A percentile compares a stretch with the other conserved stretches of the same genome.
These are phyloP conservation scores for Neuroterus valhalla DNA, from an alignment of 1,140 invertebrate species.

Conservation along the genomic window DNA sequence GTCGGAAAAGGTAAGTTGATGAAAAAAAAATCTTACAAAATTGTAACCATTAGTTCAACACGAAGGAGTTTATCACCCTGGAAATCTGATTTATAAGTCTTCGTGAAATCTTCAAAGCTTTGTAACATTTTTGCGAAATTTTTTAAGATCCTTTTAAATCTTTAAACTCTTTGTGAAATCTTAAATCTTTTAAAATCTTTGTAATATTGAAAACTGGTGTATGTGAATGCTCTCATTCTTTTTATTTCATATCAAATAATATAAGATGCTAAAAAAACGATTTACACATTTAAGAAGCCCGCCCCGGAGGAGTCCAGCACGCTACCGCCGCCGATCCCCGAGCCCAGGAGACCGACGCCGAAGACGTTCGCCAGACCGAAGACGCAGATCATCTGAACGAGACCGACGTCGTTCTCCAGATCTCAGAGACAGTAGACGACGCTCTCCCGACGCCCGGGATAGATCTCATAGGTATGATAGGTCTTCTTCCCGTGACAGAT, in stretches of 20 bases:
- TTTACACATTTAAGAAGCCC: slow-evolving; percentile 53
- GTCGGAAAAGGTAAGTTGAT: slow-evolving; percentile 68
- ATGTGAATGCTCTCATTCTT: no score
- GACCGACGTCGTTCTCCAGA: slow-evolving; percentile 67
- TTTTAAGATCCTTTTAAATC: no score
- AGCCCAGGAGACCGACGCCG: slow-evolving; percentile 66
- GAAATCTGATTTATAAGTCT: no score
- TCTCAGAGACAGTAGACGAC: slow-evolving; percentile 73
- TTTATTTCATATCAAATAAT: no score
- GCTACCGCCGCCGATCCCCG: slow-evolving; percentile 69
- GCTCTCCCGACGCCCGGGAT: slow-evolving; percentile 72
- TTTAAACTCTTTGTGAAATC: no score
- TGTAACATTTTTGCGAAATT: no score
- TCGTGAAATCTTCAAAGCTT: no score
- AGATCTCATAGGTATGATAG: slow-evolving; percentile 68
- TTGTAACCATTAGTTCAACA: no score
- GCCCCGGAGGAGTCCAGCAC: slow-evolving; percentile 66
- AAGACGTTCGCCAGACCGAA: slow-evolving; percentile 67
- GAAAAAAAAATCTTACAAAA: slow-evolving; percentile 17
- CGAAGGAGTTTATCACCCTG: no score
- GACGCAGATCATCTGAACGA: slow-evolving; percentile 68
- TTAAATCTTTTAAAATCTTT: no score
- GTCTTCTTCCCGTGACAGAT: slow-evolving; percentile 70
- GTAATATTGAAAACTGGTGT: no score
- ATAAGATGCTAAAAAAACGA: neutral